phyloP scores from a whole-genome alignment of 2,113 vertebrate genomes.

The Stercorarius parasiticus region DNA sequence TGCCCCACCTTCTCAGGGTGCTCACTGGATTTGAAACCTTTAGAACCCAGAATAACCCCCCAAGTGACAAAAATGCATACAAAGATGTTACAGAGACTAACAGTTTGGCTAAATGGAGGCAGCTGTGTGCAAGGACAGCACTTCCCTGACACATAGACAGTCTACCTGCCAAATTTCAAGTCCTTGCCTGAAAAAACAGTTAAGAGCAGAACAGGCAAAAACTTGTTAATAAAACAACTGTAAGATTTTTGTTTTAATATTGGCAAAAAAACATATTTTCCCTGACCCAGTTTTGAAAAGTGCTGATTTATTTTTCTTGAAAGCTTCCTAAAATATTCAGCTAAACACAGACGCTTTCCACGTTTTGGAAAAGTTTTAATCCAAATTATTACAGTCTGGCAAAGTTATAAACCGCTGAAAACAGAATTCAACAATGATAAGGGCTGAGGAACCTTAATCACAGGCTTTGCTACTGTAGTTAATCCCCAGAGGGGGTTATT shows the following conservation, averaged over 20 bases:
- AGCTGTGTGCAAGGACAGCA: not conserved
- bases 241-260: slow-evolving; percentile 15
- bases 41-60: not conserved
- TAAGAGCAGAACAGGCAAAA: slow-evolving; percentile 4
- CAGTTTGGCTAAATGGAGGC: not conserved
- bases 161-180: slow-evolving; percentile 3
- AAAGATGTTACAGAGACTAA: not conserved
- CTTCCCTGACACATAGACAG: not conserved
- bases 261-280: slow-evolving; percentile 37
- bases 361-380: slow-evolving; percentile 29
- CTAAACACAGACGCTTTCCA: not conserved
- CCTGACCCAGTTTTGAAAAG: slow-evolving; percentile 33
- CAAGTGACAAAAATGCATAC: not conserved
- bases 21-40: not conserved
- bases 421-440: slow-evolving; percentile 28
- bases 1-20: not conserved
- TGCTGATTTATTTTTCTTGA: slow-evolving; percentile 38
- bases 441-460: slow-evolving; percentile 33
- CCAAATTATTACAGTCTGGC: slow-evolving; percentile 20
- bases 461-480: not conserved
- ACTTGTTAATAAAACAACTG: slow-evolving; percentile 5
- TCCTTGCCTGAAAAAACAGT: slow-evolving; percentile 21
- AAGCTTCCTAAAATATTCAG: slow-evolving; percentile 35
- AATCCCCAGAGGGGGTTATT: slow-evolving; percentile 16
- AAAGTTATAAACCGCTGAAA: slow-evolving; percentile 31